Conservation (phyloP, 2,888 invertebrate species). For the Salticus scenicus region DNA sequence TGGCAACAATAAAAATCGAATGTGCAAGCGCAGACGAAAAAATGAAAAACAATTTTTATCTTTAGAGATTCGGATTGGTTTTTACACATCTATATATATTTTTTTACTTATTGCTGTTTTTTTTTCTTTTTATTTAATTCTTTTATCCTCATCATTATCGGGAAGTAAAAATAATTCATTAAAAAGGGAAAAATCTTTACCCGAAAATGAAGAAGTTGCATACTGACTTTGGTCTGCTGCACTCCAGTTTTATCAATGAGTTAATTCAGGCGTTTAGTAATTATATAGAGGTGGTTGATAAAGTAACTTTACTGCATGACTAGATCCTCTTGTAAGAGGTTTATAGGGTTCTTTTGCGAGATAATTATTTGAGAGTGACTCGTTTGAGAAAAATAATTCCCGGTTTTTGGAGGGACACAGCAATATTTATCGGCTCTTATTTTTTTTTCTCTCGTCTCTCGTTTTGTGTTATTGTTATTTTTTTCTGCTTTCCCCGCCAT, state of each 20-base stretch:
- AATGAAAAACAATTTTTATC: conserved; percentile 48
- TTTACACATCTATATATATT: conserved; percentile 44
- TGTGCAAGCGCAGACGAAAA: conserved; percentile 30
- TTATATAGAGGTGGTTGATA: conserved; percentile 63
- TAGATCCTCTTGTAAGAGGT: conserved; percentile 67
- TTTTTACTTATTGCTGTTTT: conserved; percentile 20
- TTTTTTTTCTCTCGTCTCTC: conserved; percentile 46
- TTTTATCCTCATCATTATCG: conserved; percentile 56
- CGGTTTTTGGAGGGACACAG: conserved; percentile 40
- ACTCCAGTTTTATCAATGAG: conserved; percentile 62
- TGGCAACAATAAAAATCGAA: conserved; percentile 66
- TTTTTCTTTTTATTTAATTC: conserved; percentile 30
- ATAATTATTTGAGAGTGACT: conserved; percentile 63
- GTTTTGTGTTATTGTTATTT: conserved; percentile 27
- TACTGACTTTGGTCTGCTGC: conserved; percentile 44
- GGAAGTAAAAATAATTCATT: conserved; percentile 56
- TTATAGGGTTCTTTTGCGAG: conserved; percentile 63
- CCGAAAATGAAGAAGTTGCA: conserved; percentile 59
- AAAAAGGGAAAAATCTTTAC: conserved; percentile 34
- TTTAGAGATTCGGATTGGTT: conserved; percentile 57
- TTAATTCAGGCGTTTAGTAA: conserved; percentile 68
- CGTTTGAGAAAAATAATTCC: conserved; percentile 62
- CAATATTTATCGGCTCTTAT: conserved; percentile 66
- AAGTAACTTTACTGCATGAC: conserved; percentile 67
- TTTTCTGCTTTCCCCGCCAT: conserved; percentile 26